phyloP scores from a whole-genome alignment of 2,113 vertebrate genomes.

The Labeo rohita region DNA sequence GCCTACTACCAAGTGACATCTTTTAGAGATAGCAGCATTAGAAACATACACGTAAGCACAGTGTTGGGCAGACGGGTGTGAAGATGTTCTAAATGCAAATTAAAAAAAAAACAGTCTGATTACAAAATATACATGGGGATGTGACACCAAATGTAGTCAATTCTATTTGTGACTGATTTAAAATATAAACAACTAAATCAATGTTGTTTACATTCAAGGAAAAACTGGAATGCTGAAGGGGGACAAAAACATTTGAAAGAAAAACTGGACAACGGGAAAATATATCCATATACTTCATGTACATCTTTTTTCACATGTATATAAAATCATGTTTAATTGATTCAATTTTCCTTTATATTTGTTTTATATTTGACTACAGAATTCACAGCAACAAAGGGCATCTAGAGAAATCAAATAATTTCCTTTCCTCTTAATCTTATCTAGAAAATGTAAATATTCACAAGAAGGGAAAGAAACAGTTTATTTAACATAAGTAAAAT shows the following conservation, averaged over 20 bases:
- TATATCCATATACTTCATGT: slow-evolving; percentile 6
- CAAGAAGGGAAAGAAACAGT: not conserved
- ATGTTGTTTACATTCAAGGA: slow-evolving; percentile 24
- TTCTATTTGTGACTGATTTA: not conserved
- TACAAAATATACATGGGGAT: not conserved
- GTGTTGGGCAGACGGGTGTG: slow-evolving; percentile 55
- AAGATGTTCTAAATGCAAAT: slow-evolving; percentile 5
- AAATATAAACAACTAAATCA: not conserved
- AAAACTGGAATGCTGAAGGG: slow-evolving; percentile 31
- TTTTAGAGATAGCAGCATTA: slow-evolving; percentile 71
- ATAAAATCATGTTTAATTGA: slow-evolving; percentile 25
- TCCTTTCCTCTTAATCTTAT: not conserved
- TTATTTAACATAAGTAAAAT: not conserved
- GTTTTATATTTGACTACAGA: slow-evolving; percentile 17
- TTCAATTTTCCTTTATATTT: slow-evolving; percentile 2
- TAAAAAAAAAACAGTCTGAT: not conserved
- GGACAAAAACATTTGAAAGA: slow-evolving; percentile 4
- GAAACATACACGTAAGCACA: slow-evolving; percentile 60
- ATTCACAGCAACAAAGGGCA: slow-evolving; percentile 36
- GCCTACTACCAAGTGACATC: slow-evolving; percentile 75
- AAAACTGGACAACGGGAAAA: not conserved
- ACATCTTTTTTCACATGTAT: not conserved
- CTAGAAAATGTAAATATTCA: slow-evolving; percentile 5
- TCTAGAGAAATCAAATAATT: slow-evolving; percentile 1
- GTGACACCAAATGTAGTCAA: not conserved